Percentiles rank a stretch among this genome's conserved stretches.
Conservation (phyloP, 2,797 vertebrate genomes). For the Microhierax caerulescens region DNA sequence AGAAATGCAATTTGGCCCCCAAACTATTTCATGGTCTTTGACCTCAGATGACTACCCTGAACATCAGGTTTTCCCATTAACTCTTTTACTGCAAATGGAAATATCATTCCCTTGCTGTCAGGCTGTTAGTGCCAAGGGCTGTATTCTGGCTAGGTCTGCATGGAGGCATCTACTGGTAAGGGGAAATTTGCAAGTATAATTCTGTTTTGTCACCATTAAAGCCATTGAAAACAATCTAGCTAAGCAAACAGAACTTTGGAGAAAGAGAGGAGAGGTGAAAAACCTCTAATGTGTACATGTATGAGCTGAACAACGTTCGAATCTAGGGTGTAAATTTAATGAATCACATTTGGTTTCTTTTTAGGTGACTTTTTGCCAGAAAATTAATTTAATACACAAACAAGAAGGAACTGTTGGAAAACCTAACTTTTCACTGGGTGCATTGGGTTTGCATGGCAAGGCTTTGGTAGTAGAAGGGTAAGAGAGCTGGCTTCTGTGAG, state of each 20-base stretch:
- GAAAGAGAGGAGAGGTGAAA: not conserved
- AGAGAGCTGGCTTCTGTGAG: not conserved
- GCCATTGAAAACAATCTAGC: not conserved
- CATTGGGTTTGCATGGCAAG: not conserved
- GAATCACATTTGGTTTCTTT: not conserved
- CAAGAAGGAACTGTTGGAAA: not conserved
- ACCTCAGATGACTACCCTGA: not conserved
- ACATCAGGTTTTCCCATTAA: not conserved
- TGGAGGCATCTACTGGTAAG: not conserved
- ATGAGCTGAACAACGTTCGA: not conserved
- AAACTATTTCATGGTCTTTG: not conserved
- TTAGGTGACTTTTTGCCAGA: not conserved
- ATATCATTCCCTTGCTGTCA: not conserved
- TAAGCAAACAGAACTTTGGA: not conserved
- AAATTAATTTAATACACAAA: not conserved
- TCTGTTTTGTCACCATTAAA: slow-evolving; percentile 11
- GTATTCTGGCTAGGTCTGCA: not conserved
- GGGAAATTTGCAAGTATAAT: slow-evolving; percentile 37
- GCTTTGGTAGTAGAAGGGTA: not conserved
- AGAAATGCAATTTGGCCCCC: not conserved
- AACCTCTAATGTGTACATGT: fast-evolving
- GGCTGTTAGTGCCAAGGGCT: slow-evolving; percentile 13
- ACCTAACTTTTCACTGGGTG: not conserved
- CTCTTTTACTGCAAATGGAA: slow-evolving; percentile 24
- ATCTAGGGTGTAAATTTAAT: not conserved